A percentile compares a stretch with the other conserved stretches of the same genome.
Conservation (phyloP, 2,113 vertebrate species). For the Microtus pennsylvanicus region DNA sequence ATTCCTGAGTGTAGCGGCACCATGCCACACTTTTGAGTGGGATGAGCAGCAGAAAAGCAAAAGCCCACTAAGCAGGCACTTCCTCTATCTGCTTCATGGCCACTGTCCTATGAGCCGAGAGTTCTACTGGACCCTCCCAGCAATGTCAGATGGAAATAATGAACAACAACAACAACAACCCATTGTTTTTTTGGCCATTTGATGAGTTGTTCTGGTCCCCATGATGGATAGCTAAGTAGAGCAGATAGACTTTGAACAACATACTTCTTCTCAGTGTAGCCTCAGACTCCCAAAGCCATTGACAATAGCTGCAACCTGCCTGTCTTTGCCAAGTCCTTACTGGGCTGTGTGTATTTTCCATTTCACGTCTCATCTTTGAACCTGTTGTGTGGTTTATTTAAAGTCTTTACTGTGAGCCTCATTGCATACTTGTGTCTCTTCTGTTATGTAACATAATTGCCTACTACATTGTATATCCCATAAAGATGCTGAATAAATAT, state of each 20-base stretch:
- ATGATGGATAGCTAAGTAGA: not conserved
- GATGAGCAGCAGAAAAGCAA: not conserved
- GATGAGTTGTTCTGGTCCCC: not conserved
- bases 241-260: not conserved
- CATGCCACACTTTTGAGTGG: not conserved
- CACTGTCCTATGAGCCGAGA: not conserved
- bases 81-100: not conserved
- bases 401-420: not conserved
- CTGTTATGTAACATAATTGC: not conserved
- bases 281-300: not conserved
- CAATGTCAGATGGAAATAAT: not conserved
- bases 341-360: not conserved
- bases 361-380: not conserved
- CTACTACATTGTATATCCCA: not conserved
- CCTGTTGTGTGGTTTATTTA: not conserved
- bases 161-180: not conserved
- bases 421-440: not conserved
- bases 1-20: not conserved
- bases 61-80: not conserved
- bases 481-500: constrained; percentile 46
- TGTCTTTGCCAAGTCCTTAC: not conserved
- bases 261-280: not conserved
- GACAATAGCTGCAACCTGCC: not conserved
- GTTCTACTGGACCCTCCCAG: not conserved
- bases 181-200: not conserved